A percentile compares a stretch with the other conserved stretches of the same genome.
phyloP scores from a whole-genome alignment of 2,113 vertebrate genomes.

The Oryzias melastigma region DNA sequence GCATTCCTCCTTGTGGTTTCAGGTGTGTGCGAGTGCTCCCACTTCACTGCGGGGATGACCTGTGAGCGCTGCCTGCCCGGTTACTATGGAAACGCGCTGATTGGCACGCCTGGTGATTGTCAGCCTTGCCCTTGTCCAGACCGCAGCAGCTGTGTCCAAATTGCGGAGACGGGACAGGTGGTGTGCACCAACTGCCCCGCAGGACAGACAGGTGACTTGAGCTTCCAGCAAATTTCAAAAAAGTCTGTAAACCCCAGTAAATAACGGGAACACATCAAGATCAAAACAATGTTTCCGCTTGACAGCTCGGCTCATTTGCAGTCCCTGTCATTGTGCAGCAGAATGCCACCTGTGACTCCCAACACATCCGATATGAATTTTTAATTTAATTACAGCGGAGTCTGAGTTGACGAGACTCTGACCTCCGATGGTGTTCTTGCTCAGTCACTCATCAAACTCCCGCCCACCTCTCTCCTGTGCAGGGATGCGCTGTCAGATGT shows the following conservation, averaged over 20 bases:
- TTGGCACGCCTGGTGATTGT: constrained; percentile 78
- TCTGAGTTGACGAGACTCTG: not conserved
- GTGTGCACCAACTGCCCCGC: constrained; percentile 89
- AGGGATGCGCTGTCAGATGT: constrained; percentile 89
- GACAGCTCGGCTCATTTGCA: constrained; percentile 12
- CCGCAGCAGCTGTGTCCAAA: constrained; percentile 74
- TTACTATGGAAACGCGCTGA: constrained; percentile 86
- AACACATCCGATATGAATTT: constrained; percentile 7
- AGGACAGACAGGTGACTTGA: constrained; percentile 85
- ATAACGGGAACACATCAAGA: constrained; percentile 7
- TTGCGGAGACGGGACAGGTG: constrained; percentile 79
- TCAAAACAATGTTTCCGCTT: constrained; percentile 9
- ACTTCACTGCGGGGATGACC: constrained; percentile 84
- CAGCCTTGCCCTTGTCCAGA: constrained; percentile 87
- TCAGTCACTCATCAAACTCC: constrained; percentile 26
- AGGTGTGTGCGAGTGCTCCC: constrained; percentile 85
- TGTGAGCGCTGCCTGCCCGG: constrained; percentile 87
- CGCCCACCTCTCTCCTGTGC: not conserved
- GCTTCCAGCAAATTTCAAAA: constrained; percentile 2
- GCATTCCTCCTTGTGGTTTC: constrained; percentile 36
- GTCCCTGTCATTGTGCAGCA: not conserved
- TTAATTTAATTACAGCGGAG: constrained; percentile 26
- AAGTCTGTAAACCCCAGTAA: not conserved
- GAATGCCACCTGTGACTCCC: constrained; percentile 8
- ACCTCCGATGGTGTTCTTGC: constrained; percentile 15